Conservation (phyloP, 2,888 invertebrate genomes). For the Metacarcinus magister region DNA sequence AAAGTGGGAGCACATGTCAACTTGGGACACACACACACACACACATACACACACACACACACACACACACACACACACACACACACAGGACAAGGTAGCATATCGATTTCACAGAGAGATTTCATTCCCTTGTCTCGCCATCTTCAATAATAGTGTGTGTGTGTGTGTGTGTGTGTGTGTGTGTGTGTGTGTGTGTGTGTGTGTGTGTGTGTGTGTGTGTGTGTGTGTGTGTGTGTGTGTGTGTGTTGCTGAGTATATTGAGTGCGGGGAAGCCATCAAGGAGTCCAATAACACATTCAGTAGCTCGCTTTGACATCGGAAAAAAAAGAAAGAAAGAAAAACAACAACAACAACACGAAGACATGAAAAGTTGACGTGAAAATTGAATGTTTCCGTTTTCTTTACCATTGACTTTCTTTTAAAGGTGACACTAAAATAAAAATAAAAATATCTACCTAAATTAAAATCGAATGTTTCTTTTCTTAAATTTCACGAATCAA, state of each 20-base stretch:
- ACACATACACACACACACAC: slow-evolving; percentile 15
- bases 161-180: slow-evolving; percentile 26
- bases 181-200: slow-evolving; percentile 26
- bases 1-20: not conserved
- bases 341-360: no score
- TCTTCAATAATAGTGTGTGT: not conserved
- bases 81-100: not conserved
- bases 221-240: not conserved
- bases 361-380: no score
- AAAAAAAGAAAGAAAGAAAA: no score
- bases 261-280: not conserved
- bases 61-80: not conserved
- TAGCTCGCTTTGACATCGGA: no score
- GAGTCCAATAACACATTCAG: no score
- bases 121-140: not conserved
- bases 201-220: slow-evolving; percentile 22
- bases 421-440: no score
- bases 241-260: not conserved
- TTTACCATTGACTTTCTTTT: no score
- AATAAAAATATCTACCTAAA: no score
- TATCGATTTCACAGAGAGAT: not conserved
- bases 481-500: no score
- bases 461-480: no score
- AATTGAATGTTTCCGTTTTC: no score
- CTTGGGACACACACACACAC: not conserved